These are phyloP conservation scores for Scophthalmus maximus DNA, from an alignment of 2,113 vertebrate species.

Conservation along the genomic window DNA sequence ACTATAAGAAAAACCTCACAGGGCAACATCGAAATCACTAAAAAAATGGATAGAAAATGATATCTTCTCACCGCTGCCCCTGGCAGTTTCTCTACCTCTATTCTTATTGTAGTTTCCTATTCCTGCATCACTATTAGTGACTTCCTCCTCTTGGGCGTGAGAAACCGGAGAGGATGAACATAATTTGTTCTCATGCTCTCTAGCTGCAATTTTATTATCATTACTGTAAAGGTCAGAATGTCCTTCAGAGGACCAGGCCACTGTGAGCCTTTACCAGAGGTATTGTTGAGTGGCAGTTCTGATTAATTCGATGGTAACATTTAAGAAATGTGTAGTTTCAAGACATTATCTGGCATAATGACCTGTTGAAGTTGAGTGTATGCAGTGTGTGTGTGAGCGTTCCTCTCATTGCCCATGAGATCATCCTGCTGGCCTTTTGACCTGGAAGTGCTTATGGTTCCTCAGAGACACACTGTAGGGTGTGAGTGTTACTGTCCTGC, in stretches of 20 bases:
- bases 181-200: background rate
- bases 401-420: background rate
- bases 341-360: background rate
- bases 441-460: conserved; percentile 61
- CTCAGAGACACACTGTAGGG: conserved; percentile 65
- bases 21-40: background rate
- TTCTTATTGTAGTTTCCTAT: conserved; percentile 13
- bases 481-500: conserved; percentile 41
- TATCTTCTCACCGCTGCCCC: background rate
- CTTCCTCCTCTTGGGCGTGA: background rate
- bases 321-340: background rate
- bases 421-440: conserved; percentile 55
- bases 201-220: background rate
- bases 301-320: background rate
- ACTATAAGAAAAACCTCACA: background rate
- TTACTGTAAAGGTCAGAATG: background rate
- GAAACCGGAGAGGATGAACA: background rate
- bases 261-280: background rate
- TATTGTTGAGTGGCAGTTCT: background rate
- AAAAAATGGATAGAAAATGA: background rate
- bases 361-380: conserved; percentile 26
- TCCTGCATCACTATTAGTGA: conserved; percentile 1
- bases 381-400: background rate
- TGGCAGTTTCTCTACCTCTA: background rate
- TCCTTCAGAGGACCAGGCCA: background rate